Evolutionary conservation across 2,113 vertebrate species (phyloP), one percentile per base, ranked within the genome.

Genomic region (Sphaerodactylus townsendi): DNA sequence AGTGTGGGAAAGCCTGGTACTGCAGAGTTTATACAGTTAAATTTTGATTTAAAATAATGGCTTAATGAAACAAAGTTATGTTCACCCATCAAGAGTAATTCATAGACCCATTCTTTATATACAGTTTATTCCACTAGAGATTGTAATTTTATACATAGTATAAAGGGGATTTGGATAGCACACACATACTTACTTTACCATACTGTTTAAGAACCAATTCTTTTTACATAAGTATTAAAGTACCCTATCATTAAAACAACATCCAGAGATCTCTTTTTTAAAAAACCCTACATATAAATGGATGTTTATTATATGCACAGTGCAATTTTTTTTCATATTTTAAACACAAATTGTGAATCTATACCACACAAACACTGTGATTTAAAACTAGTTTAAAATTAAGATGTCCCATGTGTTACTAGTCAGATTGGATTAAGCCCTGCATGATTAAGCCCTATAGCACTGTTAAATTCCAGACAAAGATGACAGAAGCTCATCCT

Each of bases 41-140:
- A 65, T 59, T 48, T 30, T 19, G 3, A 5, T 37, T 50, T 50
- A 83, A 86, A 78, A 62, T 21, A 1, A 65, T 77, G 72, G 56
- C 56, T 64, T 65, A 69, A 0, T 0, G 46, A 75, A 76, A 85
- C 74, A 71, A 72, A 90, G 65, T 46, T 41, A 90, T 81, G n/a
- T 50, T 69, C 25, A 33, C 44, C 59, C 88, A 79, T 75, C 75
- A 84, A 70, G 79, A 85, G 77, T 77, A 85, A 86, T 53, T 74
- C 93, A 91, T 84, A 82, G 87, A 90, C 21, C 87, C 89, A 77
- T 79, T 89, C 89, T 50, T 92, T 94, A 95, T 93, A 90, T 95
- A 96, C 92, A 92, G 91, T 96, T 96, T 96, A 96, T 96, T 96
- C 91, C 94, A 95, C 95, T 95, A 96, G 92, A 93, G 93, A 87